These are phyloP conservation scores for Drosophila virilis DNA, from an alignment of 1,140 invertebrate genomes.

Conservation along the genomic window DNA sequence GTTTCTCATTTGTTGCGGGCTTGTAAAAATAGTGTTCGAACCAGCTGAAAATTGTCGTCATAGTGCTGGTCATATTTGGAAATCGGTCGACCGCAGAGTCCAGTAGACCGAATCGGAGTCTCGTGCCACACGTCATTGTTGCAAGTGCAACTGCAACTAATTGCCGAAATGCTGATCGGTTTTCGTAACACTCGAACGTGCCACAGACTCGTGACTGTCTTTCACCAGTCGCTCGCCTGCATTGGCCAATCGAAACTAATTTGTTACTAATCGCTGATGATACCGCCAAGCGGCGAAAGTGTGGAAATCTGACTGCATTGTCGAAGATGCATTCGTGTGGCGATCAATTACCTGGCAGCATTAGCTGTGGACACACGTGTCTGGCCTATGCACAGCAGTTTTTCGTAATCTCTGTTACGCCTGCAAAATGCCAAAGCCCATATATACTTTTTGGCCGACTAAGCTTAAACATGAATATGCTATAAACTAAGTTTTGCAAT, in stretches of 20 bases:
- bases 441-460: too few relatives aligned
- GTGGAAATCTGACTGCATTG: constrained; percentile 12
- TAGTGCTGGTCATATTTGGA: constrained; percentile 1
- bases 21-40: constrained; percentile 3
- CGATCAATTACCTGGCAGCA: constrained; percentile 4
- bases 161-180: constrained; percentile 9
- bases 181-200: constrained; percentile 19
- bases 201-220: constrained; percentile 29
- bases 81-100: constrained; percentile 14
- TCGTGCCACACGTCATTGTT: constrained; percentile 40
- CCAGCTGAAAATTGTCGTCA: constrained; percentile 7
- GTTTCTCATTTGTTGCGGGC: constrained; percentile 44
- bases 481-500: too few relatives aligned
- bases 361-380: neutral
- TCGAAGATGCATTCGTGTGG: constrained; percentile 1
- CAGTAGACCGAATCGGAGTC: neutral
- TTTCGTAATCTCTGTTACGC: constrained; percentile 1
- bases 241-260: constrained; percentile 40
- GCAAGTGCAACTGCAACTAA: constrained; percentile 34
- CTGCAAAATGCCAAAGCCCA: neutral
- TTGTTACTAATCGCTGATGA: constrained; percentile 25
- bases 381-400: neutral
- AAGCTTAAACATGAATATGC: too few relatives aligned
- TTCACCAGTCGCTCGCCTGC: constrained; percentile 20
- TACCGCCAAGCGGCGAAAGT: constrained; percentile 27